phyloP scores from a whole-genome alignment of 2,113 vertebrate genomes.

The Notothenia rossii region DNA sequence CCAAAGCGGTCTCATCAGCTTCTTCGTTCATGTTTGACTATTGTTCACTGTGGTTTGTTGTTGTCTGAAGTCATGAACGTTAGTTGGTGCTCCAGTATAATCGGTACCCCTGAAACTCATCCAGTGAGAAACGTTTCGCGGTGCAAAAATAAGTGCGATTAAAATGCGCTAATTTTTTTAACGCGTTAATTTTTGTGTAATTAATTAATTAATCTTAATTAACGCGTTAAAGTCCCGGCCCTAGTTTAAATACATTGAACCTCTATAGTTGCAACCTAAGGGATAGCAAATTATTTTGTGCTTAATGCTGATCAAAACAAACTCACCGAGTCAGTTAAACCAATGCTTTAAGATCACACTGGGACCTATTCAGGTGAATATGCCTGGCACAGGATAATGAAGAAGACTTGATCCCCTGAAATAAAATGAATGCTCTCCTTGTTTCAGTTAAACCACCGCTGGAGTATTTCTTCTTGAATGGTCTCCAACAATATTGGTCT shows the following conservation, averaged over 20 bases:
- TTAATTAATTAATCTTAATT: no score
- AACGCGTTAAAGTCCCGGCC: no score
- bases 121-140: no score
- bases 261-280: not conserved
- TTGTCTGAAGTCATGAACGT: no score
- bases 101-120: no score
- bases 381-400: not conserved
- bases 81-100: no score
- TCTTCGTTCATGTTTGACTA: no score
- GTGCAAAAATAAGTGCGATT: no score
- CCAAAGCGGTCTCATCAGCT: no score
- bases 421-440: not conserved
- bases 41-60: no score
- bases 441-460: constrained; percentile 6
- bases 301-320: not conserved
- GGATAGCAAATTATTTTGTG: not conserved
- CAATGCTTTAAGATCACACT: not conserved
- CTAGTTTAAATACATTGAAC: constrained; percentile 9
- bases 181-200: no score
- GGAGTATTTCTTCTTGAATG: constrained; percentile 4
- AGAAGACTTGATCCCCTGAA: not conserved
- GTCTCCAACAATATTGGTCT: not conserved
- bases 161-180: no score
- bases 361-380: not conserved
- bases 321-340: not conserved